A percentile compares a stretch with the other conserved stretches of the same genome.
phyloP scores from a whole-genome alignment of 2,797 vertebrate genomes.

The Pogoniulus pusillus region DNA sequence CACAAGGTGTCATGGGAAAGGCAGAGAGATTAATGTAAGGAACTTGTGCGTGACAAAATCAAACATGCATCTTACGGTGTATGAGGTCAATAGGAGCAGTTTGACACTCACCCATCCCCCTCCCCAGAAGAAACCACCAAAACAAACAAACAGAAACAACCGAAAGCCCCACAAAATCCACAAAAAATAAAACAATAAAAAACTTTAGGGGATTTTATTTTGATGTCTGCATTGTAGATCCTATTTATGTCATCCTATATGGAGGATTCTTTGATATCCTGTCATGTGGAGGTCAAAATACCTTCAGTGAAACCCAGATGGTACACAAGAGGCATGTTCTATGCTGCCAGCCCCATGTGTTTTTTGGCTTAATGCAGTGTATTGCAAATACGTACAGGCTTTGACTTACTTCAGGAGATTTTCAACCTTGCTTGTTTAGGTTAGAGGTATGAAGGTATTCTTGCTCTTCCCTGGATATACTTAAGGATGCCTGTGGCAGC shows the following conservation, averaged over 20 bases:
- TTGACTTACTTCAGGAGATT: neutral
- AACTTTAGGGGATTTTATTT: neutral
- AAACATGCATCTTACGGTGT: neutral
- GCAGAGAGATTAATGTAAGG: neutral
- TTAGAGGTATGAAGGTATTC: neutral
- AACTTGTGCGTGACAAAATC: neutral
- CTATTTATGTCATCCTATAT: neutral
- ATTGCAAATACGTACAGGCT: neutral
- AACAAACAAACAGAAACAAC: too few species aligned
- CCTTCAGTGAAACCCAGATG: neutral
- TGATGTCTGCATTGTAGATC: neutral
- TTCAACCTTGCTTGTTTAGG: neutral
- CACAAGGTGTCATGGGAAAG: neutral
- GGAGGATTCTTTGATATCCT: neutral
- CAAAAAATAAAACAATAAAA: neutral
- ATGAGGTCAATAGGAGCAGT: neutral
- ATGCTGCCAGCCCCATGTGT: neutral
- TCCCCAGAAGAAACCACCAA: too few species aligned
- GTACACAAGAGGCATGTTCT: neutral
- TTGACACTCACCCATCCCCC: too few species aligned
- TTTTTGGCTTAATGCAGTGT: neutral
- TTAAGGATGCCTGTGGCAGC: neutral
- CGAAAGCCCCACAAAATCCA: too few species aligned
- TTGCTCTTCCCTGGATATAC: neutral
- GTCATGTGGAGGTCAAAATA: neutral